Evolutionary conservation across 2,888 invertebrate species (phyloP).

Genomic region (Erynnis tages): DNA sequence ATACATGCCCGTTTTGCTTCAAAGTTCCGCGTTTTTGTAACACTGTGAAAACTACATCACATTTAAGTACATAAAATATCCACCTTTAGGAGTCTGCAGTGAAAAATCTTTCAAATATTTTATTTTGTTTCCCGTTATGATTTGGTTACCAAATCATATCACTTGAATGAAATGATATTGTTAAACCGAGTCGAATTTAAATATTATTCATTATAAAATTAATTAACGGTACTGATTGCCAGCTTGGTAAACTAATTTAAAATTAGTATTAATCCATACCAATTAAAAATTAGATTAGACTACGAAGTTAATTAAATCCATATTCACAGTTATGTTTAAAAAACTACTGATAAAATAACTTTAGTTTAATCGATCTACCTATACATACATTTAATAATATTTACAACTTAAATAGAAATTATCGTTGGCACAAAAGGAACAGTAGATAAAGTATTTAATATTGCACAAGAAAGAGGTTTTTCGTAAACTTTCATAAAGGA

Average conservation of each 20-base stretch:
- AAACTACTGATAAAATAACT: slow-evolving; percentile 48
- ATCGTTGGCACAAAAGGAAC: slow-evolving; percentile 37
- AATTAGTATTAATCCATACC: slow-evolving; percentile 51
- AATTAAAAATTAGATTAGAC: slow-evolving; percentile 45
- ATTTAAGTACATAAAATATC: no score
- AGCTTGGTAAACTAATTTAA: slow-evolving; percentile 43
- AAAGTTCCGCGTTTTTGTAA: no score
- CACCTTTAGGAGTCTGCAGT: no score
- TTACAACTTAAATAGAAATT: slow-evolving; percentile 47
- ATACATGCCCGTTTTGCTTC: no score
- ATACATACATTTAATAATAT: slow-evolving; percentile 53
- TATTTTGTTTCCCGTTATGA: no score
- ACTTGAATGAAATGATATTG: not conserved
- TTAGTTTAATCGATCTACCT: slow-evolving; percentile 43
- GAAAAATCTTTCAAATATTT: no score
- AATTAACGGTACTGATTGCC: slow-evolving; percentile 21
- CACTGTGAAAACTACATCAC: no score
- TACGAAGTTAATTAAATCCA: slow-evolving; percentile 20
- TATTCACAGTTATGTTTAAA: slow-evolving; percentile 38
- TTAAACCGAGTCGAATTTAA: not conserved
- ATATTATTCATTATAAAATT: not conserved
- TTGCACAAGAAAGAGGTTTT: slow-evolving; percentile 38
- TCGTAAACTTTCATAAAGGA: slow-evolving; percentile 20
- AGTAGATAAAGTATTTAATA: slow-evolving; percentile 20
- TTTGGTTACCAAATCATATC: no score